Conservation (phyloP, 2,888 invertebrate species). For the Drosophila peninsularis region DNA sequence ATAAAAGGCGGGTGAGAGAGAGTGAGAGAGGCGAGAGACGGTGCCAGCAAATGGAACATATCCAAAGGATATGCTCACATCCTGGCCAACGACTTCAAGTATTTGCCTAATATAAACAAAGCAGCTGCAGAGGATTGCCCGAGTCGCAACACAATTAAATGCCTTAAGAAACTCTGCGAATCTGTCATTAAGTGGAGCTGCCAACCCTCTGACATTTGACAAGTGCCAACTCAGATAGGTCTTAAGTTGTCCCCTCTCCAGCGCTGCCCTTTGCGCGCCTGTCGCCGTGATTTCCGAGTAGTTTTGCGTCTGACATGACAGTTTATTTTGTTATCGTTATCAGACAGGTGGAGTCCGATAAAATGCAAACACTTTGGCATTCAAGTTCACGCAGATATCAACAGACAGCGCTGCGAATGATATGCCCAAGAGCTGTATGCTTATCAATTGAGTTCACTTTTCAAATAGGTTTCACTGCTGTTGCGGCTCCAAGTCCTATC, state of each 20-base stretch:
- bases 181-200: slow-evolving; percentile 45
- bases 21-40: neutral
- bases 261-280: too few species aligned
- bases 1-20: slow-evolving; percentile 46
- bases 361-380: slow-evolving; percentile 31
- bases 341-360: slow-evolving; percentile 46
- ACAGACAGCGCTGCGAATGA: slow-evolving; percentile 8
- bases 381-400: slow-evolving; percentile 29
- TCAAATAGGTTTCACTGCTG: too few species aligned
- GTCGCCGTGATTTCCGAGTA: slow-evolving; percentile 19
- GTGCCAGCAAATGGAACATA: slow-evolving; percentile 27
- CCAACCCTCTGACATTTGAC: slow-evolving; percentile 41
- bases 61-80: slow-evolving; percentile 30
- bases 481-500: too few species aligned
- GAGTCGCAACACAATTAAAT: slow-evolving; percentile 39
- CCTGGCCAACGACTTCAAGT: slow-evolving; percentile 36
- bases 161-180: slow-evolving; percentile 29
- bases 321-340: slow-evolving; percentile 55
- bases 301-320: slow-evolving; percentile 36
- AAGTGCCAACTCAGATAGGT: slow-evolving; percentile 23
- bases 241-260: slow-evolving; percentile 15
- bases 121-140: slow-evolving; percentile 12
- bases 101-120: slow-evolving; percentile 57
- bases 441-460: neutral
- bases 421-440: neutral